Evolutionary conservation across 2,113 vertebrate genomes (phyloP), one percentile per base, ranked within the genome.

Genomic region (Grammomys surdaster): DNA sequence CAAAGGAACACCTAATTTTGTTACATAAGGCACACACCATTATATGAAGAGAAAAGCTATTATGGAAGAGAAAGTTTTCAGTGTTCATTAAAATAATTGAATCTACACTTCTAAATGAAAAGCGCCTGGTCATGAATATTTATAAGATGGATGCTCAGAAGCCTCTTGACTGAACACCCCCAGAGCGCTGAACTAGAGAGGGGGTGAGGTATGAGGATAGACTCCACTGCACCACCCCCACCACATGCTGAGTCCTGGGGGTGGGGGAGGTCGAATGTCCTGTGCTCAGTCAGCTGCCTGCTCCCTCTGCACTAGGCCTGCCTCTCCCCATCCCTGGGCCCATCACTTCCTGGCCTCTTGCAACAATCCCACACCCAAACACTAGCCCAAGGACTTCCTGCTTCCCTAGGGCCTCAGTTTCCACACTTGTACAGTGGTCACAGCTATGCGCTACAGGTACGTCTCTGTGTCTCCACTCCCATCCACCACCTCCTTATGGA

Each of bases 21-120:
- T 87, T 93, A 84, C n/a, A 46, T 86, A 60, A 93, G 0, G 5
- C 31, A 8, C 51, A 56, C 1, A 56, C 31, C 36, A 48, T 81
- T 77, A 65, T 28, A 16, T 14, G 78, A 46, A 93, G 65, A 69
- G 73, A 63, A 63, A 78, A 84, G 81, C 56, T 81, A n/a, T 70
- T 58, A 51, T 1, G 24, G 67, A 91, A 91, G 72, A 84, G 63
- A 67, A 72, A n/a, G 46, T 82, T 67, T 75, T 40, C 54, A 31
- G 88, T 26, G 75, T 78, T 92, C 54, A 28, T 93, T 87, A 90
- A 87, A 92, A 90, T 88, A 78, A 84, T 43, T 73, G 40, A 48
- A 22, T 87, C 93, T 48, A 46, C 40, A 40, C 51, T 70, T 88
- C 86, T 88, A 93, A 90, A 73, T 20, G 78, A 63, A 78, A 78